A percentile compares a stretch with the other conserved stretches of the same genome.
phyloP scores from a whole-genome alignment of 2,113 vertebrate genomes.

The Gallinago media region DNA sequence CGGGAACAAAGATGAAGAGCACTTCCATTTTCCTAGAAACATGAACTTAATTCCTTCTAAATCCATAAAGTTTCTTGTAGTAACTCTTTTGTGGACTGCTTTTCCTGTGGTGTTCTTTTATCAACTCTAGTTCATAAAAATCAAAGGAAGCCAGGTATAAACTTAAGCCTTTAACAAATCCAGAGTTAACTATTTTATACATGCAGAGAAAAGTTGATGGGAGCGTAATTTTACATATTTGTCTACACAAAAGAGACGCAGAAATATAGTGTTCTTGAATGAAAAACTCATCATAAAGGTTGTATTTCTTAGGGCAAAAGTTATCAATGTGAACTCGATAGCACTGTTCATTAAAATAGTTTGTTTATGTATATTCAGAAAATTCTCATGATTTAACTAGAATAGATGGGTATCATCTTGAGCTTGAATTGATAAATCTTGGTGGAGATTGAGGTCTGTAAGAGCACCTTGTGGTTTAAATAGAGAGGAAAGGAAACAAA shows the following conservation, averaged over 20 bases:
- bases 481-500: not conserved
- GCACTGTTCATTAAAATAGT: not conserved
- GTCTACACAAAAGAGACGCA: not conserved
- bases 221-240: not conserved
- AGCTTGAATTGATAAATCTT: not conserved
- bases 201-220: not conserved
- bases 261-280: not conserved
- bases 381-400: not conserved
- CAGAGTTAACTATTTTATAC: not conserved
- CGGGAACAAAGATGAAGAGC: not conserved
- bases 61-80: not conserved
- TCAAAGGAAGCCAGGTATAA: not conserved
- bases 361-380: not conserved
- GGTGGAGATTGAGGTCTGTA: not conserved
- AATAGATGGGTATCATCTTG: not conserved
- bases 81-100: not conserved
- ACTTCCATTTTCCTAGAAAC: not conserved
- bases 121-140: accelerated
- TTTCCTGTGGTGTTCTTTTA: not conserved
- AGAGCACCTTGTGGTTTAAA: not conserved
- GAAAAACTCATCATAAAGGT: not conserved
- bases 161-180: not conserved
- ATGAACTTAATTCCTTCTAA: not conserved
- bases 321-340: not conserved
- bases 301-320: not conserved